phyloP scores from a whole-genome alignment of 2,797 vertebrate genomes.

The Malurus leucopterus region DNA sequence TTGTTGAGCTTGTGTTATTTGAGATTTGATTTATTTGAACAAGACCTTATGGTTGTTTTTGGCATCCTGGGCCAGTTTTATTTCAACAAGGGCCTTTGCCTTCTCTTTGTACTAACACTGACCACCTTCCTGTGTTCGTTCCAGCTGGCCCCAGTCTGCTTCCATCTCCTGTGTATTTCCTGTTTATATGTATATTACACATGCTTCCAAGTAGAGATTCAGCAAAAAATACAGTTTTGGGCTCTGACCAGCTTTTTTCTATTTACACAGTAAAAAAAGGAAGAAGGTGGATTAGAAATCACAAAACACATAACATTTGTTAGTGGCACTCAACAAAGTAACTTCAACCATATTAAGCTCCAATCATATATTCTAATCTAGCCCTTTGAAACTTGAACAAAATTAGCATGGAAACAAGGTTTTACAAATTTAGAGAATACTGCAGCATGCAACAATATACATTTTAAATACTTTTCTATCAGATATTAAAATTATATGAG shows the following conservation, averaged over 20 bases:
- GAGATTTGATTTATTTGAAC: neutral
- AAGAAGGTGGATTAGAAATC: neutral
- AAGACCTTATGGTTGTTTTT: neutral
- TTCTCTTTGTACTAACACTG: neutral
- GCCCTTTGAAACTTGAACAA: neutral
- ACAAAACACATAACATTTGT: neutral
- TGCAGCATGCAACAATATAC: rapidly evolving
- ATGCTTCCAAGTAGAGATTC: neutral
- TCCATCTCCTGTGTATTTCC: neutral
- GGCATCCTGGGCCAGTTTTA: neutral
- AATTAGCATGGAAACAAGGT: neutral
- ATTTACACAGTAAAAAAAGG: neutral
- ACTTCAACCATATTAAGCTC: neutral
- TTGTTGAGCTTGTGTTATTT: neutral
- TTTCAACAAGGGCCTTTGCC: neutral
- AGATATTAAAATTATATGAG: neutral
- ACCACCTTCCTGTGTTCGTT: neutral
- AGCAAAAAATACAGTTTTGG: neutral
- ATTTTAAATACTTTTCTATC: neutral
- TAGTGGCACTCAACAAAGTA: neutral
- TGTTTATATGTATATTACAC: neutral
- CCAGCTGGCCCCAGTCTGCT: neutral
- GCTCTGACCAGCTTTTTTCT: neutral
- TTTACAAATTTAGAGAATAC: neutral
- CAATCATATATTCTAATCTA: neutral